These are phyloP conservation scores for Cyanoramphus novaezelandiae DNA, from an alignment of 2,113 vertebrate genomes.

Conservation along the genomic window DNA sequence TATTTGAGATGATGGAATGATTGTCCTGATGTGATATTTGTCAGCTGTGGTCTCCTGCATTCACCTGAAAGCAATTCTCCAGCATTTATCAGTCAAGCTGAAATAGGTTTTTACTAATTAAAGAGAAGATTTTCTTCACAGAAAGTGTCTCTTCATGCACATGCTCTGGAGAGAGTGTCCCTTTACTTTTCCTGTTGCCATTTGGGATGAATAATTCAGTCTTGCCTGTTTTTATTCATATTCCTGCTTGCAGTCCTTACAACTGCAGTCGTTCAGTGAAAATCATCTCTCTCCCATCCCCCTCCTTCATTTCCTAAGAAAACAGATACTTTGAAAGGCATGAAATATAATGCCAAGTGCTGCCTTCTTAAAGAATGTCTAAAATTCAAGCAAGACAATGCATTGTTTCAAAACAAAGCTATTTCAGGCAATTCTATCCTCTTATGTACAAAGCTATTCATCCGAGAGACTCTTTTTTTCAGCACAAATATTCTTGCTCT, in stretches of 20 bases:
- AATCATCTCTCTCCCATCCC: neutral
- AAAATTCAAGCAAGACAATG: slow-evolving; percentile 20
- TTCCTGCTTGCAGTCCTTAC: neutral
- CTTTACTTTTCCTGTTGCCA: neutral
- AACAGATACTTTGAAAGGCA: slow-evolving; percentile 35
- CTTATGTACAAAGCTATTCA: neutral
- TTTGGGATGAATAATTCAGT: neutral
- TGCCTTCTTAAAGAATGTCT: slow-evolving; percentile 39
- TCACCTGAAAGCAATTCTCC: neutral
- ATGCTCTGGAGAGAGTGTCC: neutral
- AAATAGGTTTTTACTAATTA: neutral
- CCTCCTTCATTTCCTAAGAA: slow-evolving; percentile 28
- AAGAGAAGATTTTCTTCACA: neutral
- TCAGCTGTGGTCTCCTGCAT: neutral
- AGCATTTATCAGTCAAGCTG: neutral
- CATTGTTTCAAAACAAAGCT: slow-evolving; percentile 56
- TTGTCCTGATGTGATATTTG: neutral
- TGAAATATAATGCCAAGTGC: slow-evolving; percentile 5
- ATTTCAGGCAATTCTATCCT: slow-evolving; percentile 52
- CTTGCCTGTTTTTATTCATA: neutral
- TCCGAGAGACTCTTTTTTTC: neutral
- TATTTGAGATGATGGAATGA: neutral
- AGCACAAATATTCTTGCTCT: slow-evolving; percentile 26
- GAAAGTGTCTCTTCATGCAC: neutral
- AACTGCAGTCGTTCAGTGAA: neutral